Evolutionary conservation across 2,113 vertebrate genomes (phyloP).

Genomic region (Dipodomys spectabilis): DNA sequence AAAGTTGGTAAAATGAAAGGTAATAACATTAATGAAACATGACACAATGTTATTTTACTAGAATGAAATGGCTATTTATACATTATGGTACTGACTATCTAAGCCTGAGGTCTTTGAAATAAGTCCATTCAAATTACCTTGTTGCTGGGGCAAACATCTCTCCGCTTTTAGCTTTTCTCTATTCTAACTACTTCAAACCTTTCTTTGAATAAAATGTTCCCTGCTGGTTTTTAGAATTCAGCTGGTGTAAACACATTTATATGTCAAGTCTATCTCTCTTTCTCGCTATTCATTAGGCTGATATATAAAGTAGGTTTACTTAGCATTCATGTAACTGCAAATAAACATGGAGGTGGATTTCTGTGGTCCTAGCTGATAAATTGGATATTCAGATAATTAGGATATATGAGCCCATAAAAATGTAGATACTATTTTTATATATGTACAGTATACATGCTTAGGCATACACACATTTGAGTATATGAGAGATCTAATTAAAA

Average conservation of each 20-base stretch:
- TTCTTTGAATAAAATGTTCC: neutral
- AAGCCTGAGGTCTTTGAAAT: neutral
- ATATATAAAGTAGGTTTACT: neutral
- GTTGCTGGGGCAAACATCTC: neutral
- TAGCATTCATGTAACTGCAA: neutral
- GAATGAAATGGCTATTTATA: neutral
- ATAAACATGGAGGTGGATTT: neutral
- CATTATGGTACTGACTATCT: neutral
- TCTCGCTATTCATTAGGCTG: neutral
- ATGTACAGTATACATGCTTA: neutral
- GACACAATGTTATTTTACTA: constrained; percentile 5
- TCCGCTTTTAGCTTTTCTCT: neutral
- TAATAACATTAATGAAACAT: neutral
- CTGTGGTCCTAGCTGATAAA: neutral
- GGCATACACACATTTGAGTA: neutral
- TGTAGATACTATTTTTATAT: neutral
- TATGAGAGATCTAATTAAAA: neutral
- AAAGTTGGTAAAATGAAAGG: constrained; percentile 10
- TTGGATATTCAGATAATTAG: neutral
- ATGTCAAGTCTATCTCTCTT: neutral
- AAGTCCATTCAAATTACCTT: no score
- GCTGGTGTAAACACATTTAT: constrained; percentile 1
- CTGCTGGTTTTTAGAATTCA: neutral
- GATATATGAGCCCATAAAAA: neutral
- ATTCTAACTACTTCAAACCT: neutral